A percentile compares a stretch with the other conserved stretches of the same genome.
phyloP scores from a whole-genome alignment of 2,888 invertebrate genomes.

The Elgonia sp. region DNA sequence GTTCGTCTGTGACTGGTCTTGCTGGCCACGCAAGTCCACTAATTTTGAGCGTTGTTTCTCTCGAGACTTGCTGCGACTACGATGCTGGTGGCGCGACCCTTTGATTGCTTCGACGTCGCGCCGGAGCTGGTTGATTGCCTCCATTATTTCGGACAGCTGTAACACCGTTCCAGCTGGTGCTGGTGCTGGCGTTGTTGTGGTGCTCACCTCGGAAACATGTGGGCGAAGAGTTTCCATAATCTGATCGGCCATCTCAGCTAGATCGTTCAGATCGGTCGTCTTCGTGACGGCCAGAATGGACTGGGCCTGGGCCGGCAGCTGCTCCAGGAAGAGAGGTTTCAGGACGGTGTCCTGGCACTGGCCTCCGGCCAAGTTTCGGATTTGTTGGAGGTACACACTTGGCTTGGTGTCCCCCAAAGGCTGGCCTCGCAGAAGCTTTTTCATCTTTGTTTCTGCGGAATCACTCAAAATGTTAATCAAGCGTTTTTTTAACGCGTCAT shows the following conservation, averaged over 20 bases:
- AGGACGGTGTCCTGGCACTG: neutral
- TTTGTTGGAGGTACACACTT: slow-evolving; percentile 25
- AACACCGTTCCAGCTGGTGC: no score
- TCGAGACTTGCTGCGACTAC: no score
- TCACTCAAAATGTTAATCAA: neutral
- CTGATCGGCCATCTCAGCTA: neutral
- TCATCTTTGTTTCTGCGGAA: neutral
- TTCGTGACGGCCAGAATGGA: neutral
- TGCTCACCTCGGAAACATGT: neutral
- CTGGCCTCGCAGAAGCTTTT: slow-evolving; percentile 10
- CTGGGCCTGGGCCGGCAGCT: neutral
- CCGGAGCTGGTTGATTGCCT: no score
- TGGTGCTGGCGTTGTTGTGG: neutral
- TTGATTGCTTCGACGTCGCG: no score
- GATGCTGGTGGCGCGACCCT: no score
- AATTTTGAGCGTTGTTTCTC: no score
- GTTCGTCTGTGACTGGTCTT: neutral
- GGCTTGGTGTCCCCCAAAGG: slow-evolving; percentile 41
- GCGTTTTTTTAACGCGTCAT: slow-evolving; percentile 16
- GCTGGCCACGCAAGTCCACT: no score
- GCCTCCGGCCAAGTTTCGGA: slow-evolving; percentile 1
- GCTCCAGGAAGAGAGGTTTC: slow-evolving; percentile 5
- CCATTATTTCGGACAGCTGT: no score
- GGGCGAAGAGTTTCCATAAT: neutral
- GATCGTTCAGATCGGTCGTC: neutral